Evolutionary conservation across 2,888 invertebrate genomes (phyloP), one percentile per base, ranked within the genome.

Genomic region (Epinotia demarniana): DNA sequence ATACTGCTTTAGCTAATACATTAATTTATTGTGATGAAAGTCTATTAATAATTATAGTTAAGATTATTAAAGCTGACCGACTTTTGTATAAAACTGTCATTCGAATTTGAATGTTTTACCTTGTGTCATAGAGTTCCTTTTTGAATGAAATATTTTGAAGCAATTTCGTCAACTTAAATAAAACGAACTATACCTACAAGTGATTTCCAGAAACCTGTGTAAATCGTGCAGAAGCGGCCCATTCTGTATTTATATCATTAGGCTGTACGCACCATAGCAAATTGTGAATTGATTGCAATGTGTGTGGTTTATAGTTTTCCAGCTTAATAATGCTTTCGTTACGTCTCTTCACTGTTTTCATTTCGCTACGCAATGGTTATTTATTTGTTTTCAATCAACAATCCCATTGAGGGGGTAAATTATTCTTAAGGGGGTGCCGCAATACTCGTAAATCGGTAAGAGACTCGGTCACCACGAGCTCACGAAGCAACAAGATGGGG

Each of bases 221-320:
- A 46, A 60, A 46, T 46, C 58, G 23, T 46, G 9, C 16, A 58
- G 27, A 60, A 46, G 68, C 46, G 23, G 39, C 57, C n/a, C n/a
- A 58, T 68, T 58, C 23, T 58, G 43, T 58, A 60, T 69, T 60
- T 46, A 60, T 58, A 60, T 69, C 46, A 69, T 69, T 58, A 69
- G 19, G n/a, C 58, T 70, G 49, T 53, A 46, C n/a, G 18, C 43
- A 72, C 64, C 49, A 73, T 68, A 49, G 43, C 69, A 58, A 74
- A 58, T 64, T 63, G 6, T 70, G 58, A 23, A 69, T 74, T 64
- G 58, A 69, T 70, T 74, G 69, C 49, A 19, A 58, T 60, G 72
- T 70, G 74, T 63, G 63, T 69, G 74, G 63, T 58, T 64, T 58
- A 58, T 68, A 68, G 68, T 46, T 60, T 69, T 46, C 58, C 46